Evolutionary conservation across 2,888 invertebrate species (phyloP).

Genomic region (Minunthozetes semirufus): DNA sequence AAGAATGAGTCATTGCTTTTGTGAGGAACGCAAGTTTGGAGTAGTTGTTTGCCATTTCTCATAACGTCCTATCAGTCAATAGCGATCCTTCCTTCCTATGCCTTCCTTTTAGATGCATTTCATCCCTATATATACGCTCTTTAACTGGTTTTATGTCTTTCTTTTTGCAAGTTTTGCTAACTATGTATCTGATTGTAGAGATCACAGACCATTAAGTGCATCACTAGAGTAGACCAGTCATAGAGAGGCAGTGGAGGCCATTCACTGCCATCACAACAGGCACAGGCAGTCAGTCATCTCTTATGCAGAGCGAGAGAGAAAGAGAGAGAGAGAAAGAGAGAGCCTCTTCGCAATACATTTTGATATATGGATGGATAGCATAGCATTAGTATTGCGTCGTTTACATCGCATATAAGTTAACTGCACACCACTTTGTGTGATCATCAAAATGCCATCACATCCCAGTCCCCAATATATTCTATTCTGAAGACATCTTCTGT

Average conservation of each 20-base stretch:
- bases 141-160: slow-evolving; percentile 24
- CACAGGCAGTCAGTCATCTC: slow-evolving; percentile 8
- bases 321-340: too few relatives aligned
- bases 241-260: slow-evolving; percentile 4
- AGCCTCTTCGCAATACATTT: background rate
- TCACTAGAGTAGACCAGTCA: background rate
- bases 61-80: background rate
- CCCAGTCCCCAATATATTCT: slow-evolving; percentile 10
- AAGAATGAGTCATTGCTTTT: slow-evolving; percentile 22
- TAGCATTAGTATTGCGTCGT: slow-evolving; percentile 20
- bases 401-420: slow-evolving; percentile 20
- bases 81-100: slow-evolving; percentile 8
- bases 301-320: too few relatives aligned
- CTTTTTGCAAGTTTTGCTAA: background rate
- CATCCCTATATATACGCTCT: background rate
- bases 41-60: background rate
- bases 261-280: background rate
- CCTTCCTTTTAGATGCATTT: background rate
- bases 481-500: slow-evolving; percentile 6
- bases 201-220: slow-evolving; percentile 30
- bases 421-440: slow-evolving; percentile 30
- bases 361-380: slow-evolving; percentile 9
- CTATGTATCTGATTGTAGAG: slow-evolving; percentile 29
- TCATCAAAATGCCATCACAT: slow-evolving; percentile 31
- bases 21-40: background rate